Base-by-base conservation (phyloP, 2,888 invertebrate genomes). In the Synergus itoensis region DNA sequence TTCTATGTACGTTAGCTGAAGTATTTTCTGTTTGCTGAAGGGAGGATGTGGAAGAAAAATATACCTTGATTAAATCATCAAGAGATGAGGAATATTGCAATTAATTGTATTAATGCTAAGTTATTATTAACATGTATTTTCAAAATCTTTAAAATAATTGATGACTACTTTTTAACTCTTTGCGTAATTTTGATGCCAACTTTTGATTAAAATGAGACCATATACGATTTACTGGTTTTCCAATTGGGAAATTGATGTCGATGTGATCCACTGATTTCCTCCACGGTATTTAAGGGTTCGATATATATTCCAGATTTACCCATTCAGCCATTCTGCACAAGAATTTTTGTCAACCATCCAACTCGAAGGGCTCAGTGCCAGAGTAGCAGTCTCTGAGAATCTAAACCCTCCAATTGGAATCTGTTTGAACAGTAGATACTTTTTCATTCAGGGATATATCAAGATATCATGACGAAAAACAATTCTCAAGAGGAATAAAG, bases 311-410 rank as follows among this genome's bases (percentile, higher is more conserved):
- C 57, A 57, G 57, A 57, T 57, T 57, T 18, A 18, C 57, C 57
- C 57, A 57, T 73, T 36, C n/a, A 53, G 53, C 57, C 57, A 57
- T 73, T 36, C n/a, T 73, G 73, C 36, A 48, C 45, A 8, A 36
- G n/a, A 69, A 57, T 53, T 73, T 73, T 73, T 73, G 73, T 73
- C 73, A 73, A 53, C n/a, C 73, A 73, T 73, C 73, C 73, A 73
- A 73, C n/a, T 73, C 40, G n/a, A 53, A 73, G 40, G 53, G 73
- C 48, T 53, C 73, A 53, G 48, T 73, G 73, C 73, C 73, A 73
- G 53, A 73, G 73, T 53, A n/a, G 36, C 5, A 36, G 36, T n/a
- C 53, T 40, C n/a, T 57, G 48, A 53, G 73, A 53, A 16, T 28
- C 53, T 36, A 57, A 28, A 73, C 73, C 53, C 73, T 57, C 53